Base-by-base conservation (phyloP, 2,797 vertebrate species). In the Alosa sapidissima region DNA sequence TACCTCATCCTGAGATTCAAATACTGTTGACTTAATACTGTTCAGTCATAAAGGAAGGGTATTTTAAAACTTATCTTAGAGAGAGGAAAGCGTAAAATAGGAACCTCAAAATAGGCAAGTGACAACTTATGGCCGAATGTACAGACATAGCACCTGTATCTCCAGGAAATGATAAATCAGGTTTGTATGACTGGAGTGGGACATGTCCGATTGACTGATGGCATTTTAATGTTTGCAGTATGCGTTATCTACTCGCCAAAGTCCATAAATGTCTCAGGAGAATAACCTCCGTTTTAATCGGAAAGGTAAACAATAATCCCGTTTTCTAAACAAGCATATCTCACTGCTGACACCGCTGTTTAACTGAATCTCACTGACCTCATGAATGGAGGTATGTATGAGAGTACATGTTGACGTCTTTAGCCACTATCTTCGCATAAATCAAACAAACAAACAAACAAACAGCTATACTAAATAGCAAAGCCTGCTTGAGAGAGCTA, bases 251-350 rank as follows among this genome's bases (percentile, higher is more conserved):
- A 60, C 84, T 72, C 28, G 14, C 11, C 28, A 45, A 84, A 83
- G 88, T 86, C 84, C 83, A 89, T 91, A 90, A 92, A 91, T 81
- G 60, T 81, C 1, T 5, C 60, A 82, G 87, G 88, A 88, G 89
- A 88, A 87, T 68, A 87, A 85, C 47, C 81, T 68, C 65, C 72
- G 82, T 83, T 89, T 24, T 84, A 87, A 90, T 87, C 86, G 78
- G 49, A 58, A 41, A 62, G 83, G 58, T 88, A 68, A 90, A 86
- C 88, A 89, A 87, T 62, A 87, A 83, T 84, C 45, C 52, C 65
- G n/a, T 85, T 82, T 82, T 85, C 81, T 85, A 81, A 85, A 82
- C 82, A 85, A 82, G 33, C 81, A 52, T 85, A 88, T 86, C 87
- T 83, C n/a, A 45, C 49, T 49, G 75, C 81, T 62, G 24, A 68